phyloP scores from a whole-genome alignment of 2,113 vertebrate genomes.

The Numenius arquata region DNA sequence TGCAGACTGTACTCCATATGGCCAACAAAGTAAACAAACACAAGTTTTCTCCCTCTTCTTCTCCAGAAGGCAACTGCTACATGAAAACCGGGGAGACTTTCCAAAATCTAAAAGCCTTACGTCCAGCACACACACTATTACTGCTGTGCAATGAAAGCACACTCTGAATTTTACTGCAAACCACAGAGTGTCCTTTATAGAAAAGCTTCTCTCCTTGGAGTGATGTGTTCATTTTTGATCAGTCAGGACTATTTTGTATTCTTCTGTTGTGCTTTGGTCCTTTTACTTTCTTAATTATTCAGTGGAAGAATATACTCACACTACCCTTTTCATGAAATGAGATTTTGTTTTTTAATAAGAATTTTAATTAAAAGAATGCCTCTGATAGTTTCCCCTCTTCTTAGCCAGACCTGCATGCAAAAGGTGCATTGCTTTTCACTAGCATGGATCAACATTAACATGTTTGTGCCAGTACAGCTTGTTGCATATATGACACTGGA shows the following conservation, averaged over 20 bases:
- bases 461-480: neutral
- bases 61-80: neutral
- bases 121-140: neutral
- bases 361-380: neutral
- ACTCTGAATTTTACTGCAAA: neutral
- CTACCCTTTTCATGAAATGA: neutral
- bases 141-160: neutral
- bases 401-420: neutral
- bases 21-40: neutral
- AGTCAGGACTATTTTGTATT: neutral
- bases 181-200: neutral
- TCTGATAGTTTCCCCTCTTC: neutral
- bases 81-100: neutral
- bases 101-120: neutral
- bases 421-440: neutral
- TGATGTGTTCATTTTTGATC: neutral
- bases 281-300: neutral
- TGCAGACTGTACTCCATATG: neutral
- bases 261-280: neutral
- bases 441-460: neutral
- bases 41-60: neutral
- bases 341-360: neutral
- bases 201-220: neutral
- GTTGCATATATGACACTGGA: neutral
- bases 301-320: neutral